phyloP scores from a whole-genome alignment of 1,140 invertebrate species.

The Leptestheria dahalacensis region DNA sequence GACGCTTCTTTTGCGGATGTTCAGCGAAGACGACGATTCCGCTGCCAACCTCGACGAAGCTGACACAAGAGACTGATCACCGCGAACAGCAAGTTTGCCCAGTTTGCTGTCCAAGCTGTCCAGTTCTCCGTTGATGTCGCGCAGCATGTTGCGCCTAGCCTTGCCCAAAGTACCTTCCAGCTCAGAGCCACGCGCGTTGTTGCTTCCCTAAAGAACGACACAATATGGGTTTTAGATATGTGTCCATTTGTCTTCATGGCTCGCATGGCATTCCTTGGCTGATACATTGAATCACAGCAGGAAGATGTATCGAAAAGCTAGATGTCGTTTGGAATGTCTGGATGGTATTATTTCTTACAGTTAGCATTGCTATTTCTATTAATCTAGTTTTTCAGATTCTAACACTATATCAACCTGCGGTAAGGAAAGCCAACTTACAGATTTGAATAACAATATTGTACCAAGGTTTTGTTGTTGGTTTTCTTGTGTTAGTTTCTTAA shows the following conservation, averaged over 20 bases:
- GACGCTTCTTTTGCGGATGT: constrained; percentile 15
- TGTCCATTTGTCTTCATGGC: too few species aligned
- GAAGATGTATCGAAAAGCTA: background rate
- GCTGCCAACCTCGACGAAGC: background rate
- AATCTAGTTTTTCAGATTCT: too few species aligned
- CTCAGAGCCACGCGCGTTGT: background rate
- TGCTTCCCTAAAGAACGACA: background rate
- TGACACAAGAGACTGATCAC: constrained; percentile 1
- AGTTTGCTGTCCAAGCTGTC: constrained; percentile 8
- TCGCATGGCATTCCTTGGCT: background rate
- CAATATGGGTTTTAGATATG: too few species aligned
- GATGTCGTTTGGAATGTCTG: too few species aligned
- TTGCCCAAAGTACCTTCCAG: background rate
- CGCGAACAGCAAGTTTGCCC: constrained; percentile 1
- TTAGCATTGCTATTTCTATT: too few species aligned
- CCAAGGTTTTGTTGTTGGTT: too few species aligned
- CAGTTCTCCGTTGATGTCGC: constrained; percentile 1
- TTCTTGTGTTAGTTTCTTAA: too few species aligned
- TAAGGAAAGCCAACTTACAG: too few species aligned
- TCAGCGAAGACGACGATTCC: constrained; percentile 11
- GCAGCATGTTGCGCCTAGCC: constrained; percentile 5
- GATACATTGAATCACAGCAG: background rate
- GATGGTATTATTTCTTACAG: too few species aligned
- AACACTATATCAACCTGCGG: too few species aligned
- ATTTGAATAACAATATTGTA: too few species aligned